Evolutionary conservation across 2,888 invertebrate species (phyloP).

Genomic region (Xylota segnis): DNA sequence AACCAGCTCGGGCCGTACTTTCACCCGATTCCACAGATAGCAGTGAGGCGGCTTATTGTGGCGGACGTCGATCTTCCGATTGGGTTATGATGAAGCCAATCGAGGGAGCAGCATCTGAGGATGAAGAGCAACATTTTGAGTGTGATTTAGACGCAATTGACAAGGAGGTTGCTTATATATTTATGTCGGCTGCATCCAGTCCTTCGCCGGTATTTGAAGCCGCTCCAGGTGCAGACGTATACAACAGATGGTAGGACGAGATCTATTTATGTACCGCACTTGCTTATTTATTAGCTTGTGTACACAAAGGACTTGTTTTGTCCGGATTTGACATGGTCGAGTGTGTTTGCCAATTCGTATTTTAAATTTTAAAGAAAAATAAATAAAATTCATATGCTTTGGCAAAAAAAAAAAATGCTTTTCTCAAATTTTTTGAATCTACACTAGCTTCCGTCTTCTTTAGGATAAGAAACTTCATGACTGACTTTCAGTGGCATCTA

Average conservation of each 20-base stretch:
- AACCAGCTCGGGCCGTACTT: slow-evolving; percentile 26
- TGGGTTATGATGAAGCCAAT: slow-evolving; percentile 26
- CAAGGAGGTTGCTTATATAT: slow-evolving; percentile 38
- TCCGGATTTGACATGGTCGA: slow-evolving; percentile 29
- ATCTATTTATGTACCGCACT: not conserved
- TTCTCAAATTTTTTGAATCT: too few species aligned
- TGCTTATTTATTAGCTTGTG: not conserved
- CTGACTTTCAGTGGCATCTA: too few species aligned
- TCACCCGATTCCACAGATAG: slow-evolving; percentile 75
- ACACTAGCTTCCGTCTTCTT: too few species aligned
- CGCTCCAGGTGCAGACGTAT: slow-evolving; percentile 29
- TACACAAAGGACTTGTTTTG: slow-evolving; percentile 50
- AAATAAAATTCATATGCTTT: too few species aligned
- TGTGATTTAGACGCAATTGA: slow-evolving; percentile 38
- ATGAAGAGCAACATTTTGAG: slow-evolving; percentile 7
- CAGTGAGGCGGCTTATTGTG: slow-evolving; percentile 40
- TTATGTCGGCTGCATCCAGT: slow-evolving; percentile 17
- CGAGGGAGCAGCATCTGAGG: not conserved
- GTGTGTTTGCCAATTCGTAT: too few species aligned
- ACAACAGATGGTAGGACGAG: not conserved
- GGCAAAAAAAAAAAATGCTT: too few species aligned
- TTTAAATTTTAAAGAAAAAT: too few species aligned
- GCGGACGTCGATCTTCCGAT: slow-evolving; percentile 20
- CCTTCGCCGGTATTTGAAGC: not conserved
- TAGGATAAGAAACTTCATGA: too few species aligned